A percentile compares a stretch with the other conserved stretches of the same genome.
These are phyloP conservation scores for Fregetta grallaria DNA, from an alignment of 2,113 vertebrate species.

Conservation along the genomic window DNA sequence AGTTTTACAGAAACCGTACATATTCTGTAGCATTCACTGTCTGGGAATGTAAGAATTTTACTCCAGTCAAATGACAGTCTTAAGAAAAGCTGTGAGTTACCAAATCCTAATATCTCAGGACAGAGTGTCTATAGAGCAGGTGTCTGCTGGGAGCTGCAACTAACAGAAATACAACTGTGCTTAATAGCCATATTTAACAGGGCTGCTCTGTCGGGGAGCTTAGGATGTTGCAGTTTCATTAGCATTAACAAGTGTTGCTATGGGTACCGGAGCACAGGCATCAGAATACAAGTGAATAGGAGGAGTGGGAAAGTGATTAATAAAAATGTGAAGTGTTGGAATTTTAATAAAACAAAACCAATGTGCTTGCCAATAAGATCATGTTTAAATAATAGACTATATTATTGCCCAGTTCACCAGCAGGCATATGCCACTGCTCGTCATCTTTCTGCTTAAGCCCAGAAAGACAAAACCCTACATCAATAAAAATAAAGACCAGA, in stretches of 20 bases:
- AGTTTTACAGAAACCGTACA: neutral
- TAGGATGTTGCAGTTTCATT: slow-evolving; percentile 76
- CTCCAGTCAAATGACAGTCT: slow-evolving; percentile 18
- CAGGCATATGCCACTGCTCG: neutral
- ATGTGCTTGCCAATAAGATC: neutral
- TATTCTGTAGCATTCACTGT: neutral
- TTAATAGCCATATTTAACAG: slow-evolving; percentile 75
- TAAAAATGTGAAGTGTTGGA: slow-evolving; percentile 50
- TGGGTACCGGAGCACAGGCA: slow-evolving; percentile 72
- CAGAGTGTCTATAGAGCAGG: slow-evolving; percentile 41
- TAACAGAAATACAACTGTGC: slow-evolving; percentile 67
- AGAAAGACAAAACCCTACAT: neutral
- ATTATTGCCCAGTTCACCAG: neutral
- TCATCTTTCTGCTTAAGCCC: neutral
- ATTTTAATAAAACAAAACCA: slow-evolving; percentile 61
- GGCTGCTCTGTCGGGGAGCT: slow-evolving; percentile 72
- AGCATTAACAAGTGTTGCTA: slow-evolving; percentile 81
- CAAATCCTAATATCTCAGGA: slow-evolving; percentile 13
- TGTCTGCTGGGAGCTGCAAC: slow-evolving; percentile 66
- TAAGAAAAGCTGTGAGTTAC: slow-evolving; percentile 51
- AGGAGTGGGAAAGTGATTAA: slow-evolving; percentile 57
- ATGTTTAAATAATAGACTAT: slow-evolving; percentile 21
- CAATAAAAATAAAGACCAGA: neutral
- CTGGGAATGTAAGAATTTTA: neutral
- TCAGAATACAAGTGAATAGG: slow-evolving; percentile 65